Evolutionary conservation across 2,113 vertebrate genomes (phyloP).

Genomic region (Psittacus erithacus): DNA sequence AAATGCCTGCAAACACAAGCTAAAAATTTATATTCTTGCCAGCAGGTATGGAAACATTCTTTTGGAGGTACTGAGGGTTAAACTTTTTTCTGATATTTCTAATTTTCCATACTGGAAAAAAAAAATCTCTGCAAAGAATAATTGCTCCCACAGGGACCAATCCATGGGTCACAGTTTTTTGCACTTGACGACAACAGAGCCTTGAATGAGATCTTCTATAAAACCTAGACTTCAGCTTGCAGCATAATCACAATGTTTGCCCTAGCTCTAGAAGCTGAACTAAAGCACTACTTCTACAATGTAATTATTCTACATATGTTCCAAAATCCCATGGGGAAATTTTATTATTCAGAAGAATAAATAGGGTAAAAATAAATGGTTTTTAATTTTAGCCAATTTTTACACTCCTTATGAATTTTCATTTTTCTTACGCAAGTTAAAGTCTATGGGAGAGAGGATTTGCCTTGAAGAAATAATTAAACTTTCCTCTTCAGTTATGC

Average conservation of each 20-base stretch:
- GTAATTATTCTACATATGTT: slow-evolving; percentile 48
- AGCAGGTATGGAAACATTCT: slow-evolving; percentile 60
- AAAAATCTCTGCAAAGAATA: slow-evolving; percentile 77
- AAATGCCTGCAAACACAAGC: slow-evolving; percentile 42
- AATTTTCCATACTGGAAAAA: slow-evolving; percentile 73
- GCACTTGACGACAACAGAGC: slow-evolving; percentile 73
- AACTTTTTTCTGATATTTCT: slow-evolving; percentile 81
- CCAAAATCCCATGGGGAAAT: slow-evolving; percentile 22
- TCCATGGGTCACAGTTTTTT: slow-evolving; percentile 77
- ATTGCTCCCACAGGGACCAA: slow-evolving; percentile 93
- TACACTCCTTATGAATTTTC: slow-evolving; percentile 65
- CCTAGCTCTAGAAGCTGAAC: slow-evolving; percentile 17
- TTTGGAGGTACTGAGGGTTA: slow-evolving; percentile 77
- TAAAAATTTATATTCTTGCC: slow-evolving; percentile 25
- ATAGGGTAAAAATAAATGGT: slow-evolving; percentile 54
- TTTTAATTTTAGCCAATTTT: slow-evolving; percentile 69
- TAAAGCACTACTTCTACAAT: slow-evolving; percentile 18
- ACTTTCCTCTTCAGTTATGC: slow-evolving; percentile 65
- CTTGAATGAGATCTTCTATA: slow-evolving; percentile 71
- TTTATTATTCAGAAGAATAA: slow-evolving; percentile 49
- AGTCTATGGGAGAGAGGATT: slow-evolving; percentile 45
- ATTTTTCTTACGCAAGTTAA: slow-evolving; percentile 61
- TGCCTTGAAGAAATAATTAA: slow-evolving; percentile 72
- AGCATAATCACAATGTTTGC: slow-evolving; percentile 59
- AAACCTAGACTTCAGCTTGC: slow-evolving; percentile 63